phyloP scores from a whole-genome alignment of 2,113 vertebrate genomes.

The Phocoena phocoena region DNA sequence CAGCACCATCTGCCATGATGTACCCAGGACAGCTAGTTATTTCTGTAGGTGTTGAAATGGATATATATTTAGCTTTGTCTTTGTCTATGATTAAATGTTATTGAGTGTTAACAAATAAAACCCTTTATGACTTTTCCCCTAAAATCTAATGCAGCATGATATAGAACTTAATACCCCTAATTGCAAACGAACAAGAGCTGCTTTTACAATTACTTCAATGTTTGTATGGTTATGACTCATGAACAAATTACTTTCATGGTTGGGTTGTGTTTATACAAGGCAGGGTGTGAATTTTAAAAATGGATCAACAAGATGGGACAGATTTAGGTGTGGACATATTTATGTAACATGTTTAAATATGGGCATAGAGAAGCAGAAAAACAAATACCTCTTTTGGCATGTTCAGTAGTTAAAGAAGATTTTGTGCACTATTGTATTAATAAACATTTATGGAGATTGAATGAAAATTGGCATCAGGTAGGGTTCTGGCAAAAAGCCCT shows the following conservation, averaged over 20 bases:
- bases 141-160: constrained; percentile 66
- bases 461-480: constrained; percentile 65
- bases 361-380: constrained; percentile 52
- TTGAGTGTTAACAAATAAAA: constrained; percentile 56
- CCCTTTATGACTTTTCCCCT: constrained; percentile 47
- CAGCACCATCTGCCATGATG: background rate
- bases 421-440: constrained; percentile 62
- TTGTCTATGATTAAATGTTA: constrained; percentile 60
- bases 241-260: constrained; percentile 80
- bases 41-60: constrained; percentile 63
- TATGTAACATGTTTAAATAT: constrained; percentile 80
- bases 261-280: constrained; percentile 80
- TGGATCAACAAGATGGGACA: constrained; percentile 84
- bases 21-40: constrained; percentile 12
- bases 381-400: constrained; percentile 54
- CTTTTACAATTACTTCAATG: constrained; percentile 79
- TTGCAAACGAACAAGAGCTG: constrained; percentile 71
- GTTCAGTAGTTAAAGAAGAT: constrained; percentile 63
- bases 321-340: constrained; percentile 84
- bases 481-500: constrained; percentile 64
- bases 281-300: constrained; percentile 83
- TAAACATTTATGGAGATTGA: constrained; percentile 72
- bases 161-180: constrained; percentile 71
- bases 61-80: constrained; percentile 56
- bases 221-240: constrained; percentile 83